Evolutionary conservation across 2,113 vertebrate genomes (phyloP), one percentile per base, ranked within the genome.

Genomic region (Melanostigma gelatinosum): DNA sequence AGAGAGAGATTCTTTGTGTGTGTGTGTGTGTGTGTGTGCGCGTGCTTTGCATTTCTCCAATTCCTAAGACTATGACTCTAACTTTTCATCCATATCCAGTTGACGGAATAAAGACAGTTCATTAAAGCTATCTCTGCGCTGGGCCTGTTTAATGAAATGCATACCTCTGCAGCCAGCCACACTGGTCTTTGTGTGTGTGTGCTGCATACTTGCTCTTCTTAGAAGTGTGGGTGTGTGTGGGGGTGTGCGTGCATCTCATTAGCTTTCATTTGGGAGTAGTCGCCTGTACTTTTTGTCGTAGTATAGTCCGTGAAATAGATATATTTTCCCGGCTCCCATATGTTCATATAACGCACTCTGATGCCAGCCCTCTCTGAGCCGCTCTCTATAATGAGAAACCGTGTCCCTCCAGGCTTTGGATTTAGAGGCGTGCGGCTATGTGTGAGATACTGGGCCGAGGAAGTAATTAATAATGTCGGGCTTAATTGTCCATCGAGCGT

Each of bases 391-490:
- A 80, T 88, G 76, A 86, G 70, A 72, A 38, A 52, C 22, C 1
- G 12, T 18, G 55, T 77, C 69, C 77, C 69, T 72, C 38, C 73
- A 74, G 82, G 48, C 71, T 61, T 40, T 44, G n/a, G 46, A 24
- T 77, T 72, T 46, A 55, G 38, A 61, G 67, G 40, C 29, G 3
- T 52, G 29, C 15, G 27, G 20, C 50, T 76, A 9, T 64, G 34
- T 80, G 48, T 57, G 57, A n/a, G 57, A n/a, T 69, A 12, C 72
- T 29, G 3, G 34, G 63, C 77, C 11, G 15, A 75, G 72, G 85
- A 90, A 78, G 75, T 91, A 83, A 92, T 94, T 90, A 89, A 87
- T 90, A 89, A 87, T 78, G 81, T 63, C 44, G n/a, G 62, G 72
- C 42, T 36, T 92, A 92, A 92, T 91, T 91, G 91, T 77, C 79